These are phyloP conservation scores for Ateles fusciceps DNA, from an alignment of 2,797 vertebrate genomes.

Conservation along the genomic window DNA sequence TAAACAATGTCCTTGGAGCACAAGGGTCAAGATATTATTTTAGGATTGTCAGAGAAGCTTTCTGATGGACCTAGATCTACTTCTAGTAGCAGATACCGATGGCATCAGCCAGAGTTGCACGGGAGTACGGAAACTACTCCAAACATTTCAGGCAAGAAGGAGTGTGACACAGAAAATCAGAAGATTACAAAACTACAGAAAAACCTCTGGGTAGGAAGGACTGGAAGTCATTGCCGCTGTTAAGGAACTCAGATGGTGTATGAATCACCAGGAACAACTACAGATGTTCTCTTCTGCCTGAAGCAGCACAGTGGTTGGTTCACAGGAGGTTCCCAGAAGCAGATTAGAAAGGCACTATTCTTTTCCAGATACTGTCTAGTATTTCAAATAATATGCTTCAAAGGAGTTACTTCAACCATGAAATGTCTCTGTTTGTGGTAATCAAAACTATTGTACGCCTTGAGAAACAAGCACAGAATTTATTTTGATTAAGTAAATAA, in stretches of 20 bases:
- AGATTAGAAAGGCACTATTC: not conserved
- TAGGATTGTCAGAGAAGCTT: not conserved
- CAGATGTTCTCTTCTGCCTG: not conserved
- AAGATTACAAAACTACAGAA: not conserved
- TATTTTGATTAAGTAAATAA: constrained; percentile 6
- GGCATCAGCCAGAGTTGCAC: not conserved
- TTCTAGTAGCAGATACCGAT: not conserved
- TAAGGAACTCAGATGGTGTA: too few species aligned
- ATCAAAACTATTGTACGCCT: not conserved
- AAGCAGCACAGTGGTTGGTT: not conserved
- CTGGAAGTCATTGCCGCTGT: not conserved
- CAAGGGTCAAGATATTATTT: not conserved
- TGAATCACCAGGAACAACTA: not conserved
- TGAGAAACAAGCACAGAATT: not conserved
- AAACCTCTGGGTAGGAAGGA: not conserved
- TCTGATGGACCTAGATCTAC: too few species aligned
- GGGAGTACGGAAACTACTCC: not conserved
- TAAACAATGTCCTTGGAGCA: not conserved
- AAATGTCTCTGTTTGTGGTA: not conserved
- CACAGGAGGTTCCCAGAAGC: not conserved
- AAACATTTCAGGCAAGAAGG: not conserved
- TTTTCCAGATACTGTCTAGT: not conserved
- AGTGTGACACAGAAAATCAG: not conserved
- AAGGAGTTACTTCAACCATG: not conserved
- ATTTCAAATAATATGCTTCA: not conserved